Evolutionary conservation across 2,113 vertebrate species (phyloP).

Genomic region (Ahaetulla prasina): DNA sequence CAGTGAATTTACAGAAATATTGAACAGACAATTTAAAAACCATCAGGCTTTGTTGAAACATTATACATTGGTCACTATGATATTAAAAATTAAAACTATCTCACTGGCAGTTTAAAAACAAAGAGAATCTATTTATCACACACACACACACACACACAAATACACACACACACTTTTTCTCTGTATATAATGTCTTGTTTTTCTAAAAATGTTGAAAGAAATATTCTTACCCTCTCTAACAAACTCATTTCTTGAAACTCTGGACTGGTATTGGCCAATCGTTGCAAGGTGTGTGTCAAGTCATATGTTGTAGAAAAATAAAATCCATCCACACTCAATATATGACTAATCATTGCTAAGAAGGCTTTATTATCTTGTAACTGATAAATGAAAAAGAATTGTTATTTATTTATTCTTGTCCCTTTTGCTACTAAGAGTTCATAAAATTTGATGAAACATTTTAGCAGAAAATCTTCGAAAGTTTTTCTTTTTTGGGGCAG

Average conservation of each 20-base stretch:
- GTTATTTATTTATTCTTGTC: not conserved
- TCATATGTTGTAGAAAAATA: conserved; percentile 92
- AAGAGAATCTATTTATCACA: not conserved
- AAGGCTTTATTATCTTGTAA: conserved; percentile 95
- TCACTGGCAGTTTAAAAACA: not conserved
- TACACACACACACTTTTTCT: not conserved
- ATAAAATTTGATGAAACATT: not conserved
- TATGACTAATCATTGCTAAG: conserved; percentile 87
- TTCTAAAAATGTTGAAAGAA: rapidly evolving
- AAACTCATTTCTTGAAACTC: conserved; percentile 98
- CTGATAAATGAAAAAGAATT: conserved; percentile 63
- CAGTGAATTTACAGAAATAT: not conserved
- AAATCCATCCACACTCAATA: conserved; percentile 87
- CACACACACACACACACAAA: not conserved
- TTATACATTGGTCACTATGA: not conserved
- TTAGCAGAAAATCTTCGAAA: not conserved
- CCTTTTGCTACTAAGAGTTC: not conserved
- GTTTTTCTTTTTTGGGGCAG: not conserved
- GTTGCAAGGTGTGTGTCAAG: conserved; percentile 88
- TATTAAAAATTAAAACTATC: not conserved
- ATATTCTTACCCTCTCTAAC: conserved; percentile 83
- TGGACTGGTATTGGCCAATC: conserved; percentile 92
- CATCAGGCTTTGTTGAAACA: not conserved
- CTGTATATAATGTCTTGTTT: not conserved
- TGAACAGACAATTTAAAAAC: not conserved